These are phyloP conservation scores for Thereva nobilitata DNA, from an alignment of 2,888 invertebrate genomes.

Conservation along the genomic window DNA sequence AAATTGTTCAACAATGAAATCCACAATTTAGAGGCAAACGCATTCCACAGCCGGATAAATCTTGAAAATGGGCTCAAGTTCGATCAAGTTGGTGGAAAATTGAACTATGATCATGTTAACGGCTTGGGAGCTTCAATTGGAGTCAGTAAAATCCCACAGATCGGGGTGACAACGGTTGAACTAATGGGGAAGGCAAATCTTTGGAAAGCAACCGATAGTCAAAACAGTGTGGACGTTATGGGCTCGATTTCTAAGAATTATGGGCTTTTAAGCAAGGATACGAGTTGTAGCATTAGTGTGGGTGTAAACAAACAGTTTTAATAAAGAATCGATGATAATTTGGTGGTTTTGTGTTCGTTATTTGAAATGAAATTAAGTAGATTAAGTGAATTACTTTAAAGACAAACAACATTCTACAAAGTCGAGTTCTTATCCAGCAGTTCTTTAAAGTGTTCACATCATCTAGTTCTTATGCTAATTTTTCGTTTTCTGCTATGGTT, in stretches of 20 bases:
- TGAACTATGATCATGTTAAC: slow-evolving; percentile 45
- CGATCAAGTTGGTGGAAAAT: slow-evolving; percentile 48
- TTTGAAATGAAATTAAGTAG: too few species aligned
- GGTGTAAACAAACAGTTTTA: too few species aligned
- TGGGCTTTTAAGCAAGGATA: slow-evolving; percentile 8
- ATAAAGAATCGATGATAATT: too few species aligned
- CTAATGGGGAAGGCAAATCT: slow-evolving; percentile 48
- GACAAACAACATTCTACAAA: too few species aligned
- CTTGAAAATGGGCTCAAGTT: slow-evolving; percentile 45
- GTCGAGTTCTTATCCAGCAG: too few species aligned
- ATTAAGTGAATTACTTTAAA: too few species aligned
- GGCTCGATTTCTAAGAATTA: slow-evolving; percentile 47
- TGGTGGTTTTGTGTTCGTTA: too few species aligned
- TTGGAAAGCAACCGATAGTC: slow-evolving; percentile 46
- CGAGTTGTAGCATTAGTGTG: too few species aligned
- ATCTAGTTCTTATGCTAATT: too few species aligned
- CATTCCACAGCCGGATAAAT: slow-evolving; percentile 46
- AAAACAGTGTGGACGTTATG: slow-evolving; percentile 47
- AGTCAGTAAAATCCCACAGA: slow-evolving; percentile 47
- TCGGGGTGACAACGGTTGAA: slow-evolving; percentile 46
- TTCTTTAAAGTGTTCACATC: too few species aligned
- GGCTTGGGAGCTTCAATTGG: slow-evolving; percentile 48
- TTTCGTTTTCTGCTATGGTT: too few species aligned
- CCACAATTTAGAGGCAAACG: slow-evolving; percentile 46
- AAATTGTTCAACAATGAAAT: slow-evolving; percentile 47